Percentiles rank a stretch among this genome's conserved stretches.
Conservation (phyloP, 2,113 vertebrate genomes). For the Albula goreensis region DNA sequence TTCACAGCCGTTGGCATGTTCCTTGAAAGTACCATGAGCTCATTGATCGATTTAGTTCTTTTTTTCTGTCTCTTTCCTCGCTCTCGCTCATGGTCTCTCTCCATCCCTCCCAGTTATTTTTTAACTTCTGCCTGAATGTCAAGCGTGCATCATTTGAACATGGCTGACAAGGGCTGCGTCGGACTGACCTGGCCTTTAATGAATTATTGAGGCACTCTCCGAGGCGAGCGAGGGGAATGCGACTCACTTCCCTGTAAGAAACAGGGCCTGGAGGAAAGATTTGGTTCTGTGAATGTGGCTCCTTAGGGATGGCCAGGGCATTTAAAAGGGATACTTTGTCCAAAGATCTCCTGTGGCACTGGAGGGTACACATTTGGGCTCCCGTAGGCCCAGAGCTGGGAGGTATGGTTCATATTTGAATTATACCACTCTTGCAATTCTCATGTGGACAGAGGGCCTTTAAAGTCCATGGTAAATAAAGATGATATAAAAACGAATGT, state of each 20-base stretch:
- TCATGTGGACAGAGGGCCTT: conserved; percentile 53
- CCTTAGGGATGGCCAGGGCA: not conserved
- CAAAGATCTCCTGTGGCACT: conserved; percentile 27
- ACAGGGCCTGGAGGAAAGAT: not conserved
- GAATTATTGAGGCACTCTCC: conserved; percentile 48
- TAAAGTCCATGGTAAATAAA: conserved; percentile 32
- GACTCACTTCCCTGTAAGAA: not conserved
- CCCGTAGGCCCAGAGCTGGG: conserved; percentile 37
- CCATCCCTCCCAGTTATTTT: conserved; percentile 1
- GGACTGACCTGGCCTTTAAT: conserved; percentile 46
- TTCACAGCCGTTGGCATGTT: conserved; percentile 25
- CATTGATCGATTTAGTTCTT: conserved; percentile 41
- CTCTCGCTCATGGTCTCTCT: not conserved
- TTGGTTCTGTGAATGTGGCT: not conserved
- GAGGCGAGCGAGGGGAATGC: not conserved
- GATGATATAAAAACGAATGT: not conserved
- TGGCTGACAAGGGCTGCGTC: conserved; percentile 35
- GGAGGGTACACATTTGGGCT: conserved; percentile 37
- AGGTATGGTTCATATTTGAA: conserved; percentile 56
- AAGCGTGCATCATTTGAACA: conserved; percentile 45
- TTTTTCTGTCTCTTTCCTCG: not conserved
- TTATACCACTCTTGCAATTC: conserved; percentile 59
- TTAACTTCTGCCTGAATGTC: conserved; percentile 45
- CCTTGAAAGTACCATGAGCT: conserved; percentile 30
- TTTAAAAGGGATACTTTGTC: not conserved